phyloP scores from a whole-genome alignment of 2,888 invertebrate genomes.

The Ariolimax columbianus region DNA sequence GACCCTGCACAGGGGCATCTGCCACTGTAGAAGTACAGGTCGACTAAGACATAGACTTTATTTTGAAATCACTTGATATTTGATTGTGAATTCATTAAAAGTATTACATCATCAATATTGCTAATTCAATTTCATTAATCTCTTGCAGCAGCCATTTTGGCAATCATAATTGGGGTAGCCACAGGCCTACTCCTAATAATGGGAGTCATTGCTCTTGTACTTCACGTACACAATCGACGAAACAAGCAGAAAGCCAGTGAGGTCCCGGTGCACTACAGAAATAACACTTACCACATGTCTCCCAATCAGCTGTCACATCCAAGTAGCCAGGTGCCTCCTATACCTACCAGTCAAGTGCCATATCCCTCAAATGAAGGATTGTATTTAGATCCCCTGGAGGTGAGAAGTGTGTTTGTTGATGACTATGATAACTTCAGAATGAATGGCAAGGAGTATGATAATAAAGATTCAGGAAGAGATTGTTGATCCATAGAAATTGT shows the following conservation, averaged over 20 bases:
- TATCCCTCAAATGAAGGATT: conserved; percentile 60
- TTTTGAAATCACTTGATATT: too few relatives aligned
- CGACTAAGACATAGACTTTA: too few relatives aligned
- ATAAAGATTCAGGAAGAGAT: too few relatives aligned
- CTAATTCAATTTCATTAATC: not conserved
- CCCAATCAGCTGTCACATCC: not conserved
- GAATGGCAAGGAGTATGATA: too few relatives aligned
- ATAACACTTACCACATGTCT: conserved; percentile 50
- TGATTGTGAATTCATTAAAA: not conserved
- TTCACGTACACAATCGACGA: conserved; percentile 14
- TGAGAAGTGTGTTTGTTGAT: not conserved
- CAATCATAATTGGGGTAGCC: conserved; percentile 51
- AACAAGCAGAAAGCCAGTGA: conserved; percentile 20
- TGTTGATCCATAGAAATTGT: too few relatives aligned
- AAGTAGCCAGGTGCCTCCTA: not conserved
- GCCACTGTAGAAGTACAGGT: too few relatives aligned
- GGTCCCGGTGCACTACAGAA: conserved; percentile 54
- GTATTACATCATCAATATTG: not conserved
- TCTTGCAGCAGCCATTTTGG: conserved; percentile 49
- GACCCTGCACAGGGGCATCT: too few relatives aligned
- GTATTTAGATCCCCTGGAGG: conserved; percentile 64
- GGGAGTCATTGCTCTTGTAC: conserved; percentile 52
- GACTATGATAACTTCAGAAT: not conserved
- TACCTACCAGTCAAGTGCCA: conserved; percentile 39
- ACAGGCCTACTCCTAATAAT: conserved; percentile 49